Base-by-base conservation (phyloP, 2,888 invertebrate species). In the Digitonthophagus gazella region DNA sequence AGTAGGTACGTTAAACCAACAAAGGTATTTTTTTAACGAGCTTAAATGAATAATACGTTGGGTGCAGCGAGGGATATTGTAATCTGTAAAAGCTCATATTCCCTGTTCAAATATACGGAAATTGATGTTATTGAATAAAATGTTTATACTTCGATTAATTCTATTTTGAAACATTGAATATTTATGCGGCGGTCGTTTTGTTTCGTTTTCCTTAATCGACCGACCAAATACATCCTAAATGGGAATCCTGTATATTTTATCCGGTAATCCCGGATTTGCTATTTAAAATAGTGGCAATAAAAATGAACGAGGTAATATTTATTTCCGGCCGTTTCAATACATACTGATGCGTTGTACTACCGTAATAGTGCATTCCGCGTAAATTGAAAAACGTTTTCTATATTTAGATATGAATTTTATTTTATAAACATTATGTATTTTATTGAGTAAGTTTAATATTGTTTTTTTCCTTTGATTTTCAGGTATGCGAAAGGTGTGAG, bases 401-500 rank as follows among this genome's bases (percentile, higher is more conserved):
- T 44, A 44, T 44, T 44, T 5, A 6, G 28, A 44, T 44, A 11
- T 2, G 11, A 1, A 44, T 44, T 44, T 2, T n/a, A n/a, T n/a
- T n/a, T n/a, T n/a, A n/a, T n/a, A n/a, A n/a, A n/a, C n/a, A n/a
- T n/a, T n/a, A n/a, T n/a, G n/a, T n/a, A n/a, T n/a, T n/a, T n/a
- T n/a, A n/a, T n/a, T n/a, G n/a, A n/a, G n/a, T n/a, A 20, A 67
- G 18, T 67, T 58, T 22, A 61, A 16, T 14, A 28, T 54, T 63
- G 64, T 55, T 67, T 64, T 20, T 55, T 44, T 67, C 15, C 28
- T 58, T 4, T 67, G 15, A n/a, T n/a, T 72, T 73, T 1, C 72
- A 80, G 81, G 79, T 81, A 58, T 81, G 80, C 74, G 79, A 80
- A 71, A 78, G 75, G 73, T 81, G 81, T 72, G 74, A 73, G 61